These are phyloP conservation scores for Geophilus truncorum DNA, from an alignment of 2,888 invertebrate genomes.

Conservation along the genomic window DNA sequence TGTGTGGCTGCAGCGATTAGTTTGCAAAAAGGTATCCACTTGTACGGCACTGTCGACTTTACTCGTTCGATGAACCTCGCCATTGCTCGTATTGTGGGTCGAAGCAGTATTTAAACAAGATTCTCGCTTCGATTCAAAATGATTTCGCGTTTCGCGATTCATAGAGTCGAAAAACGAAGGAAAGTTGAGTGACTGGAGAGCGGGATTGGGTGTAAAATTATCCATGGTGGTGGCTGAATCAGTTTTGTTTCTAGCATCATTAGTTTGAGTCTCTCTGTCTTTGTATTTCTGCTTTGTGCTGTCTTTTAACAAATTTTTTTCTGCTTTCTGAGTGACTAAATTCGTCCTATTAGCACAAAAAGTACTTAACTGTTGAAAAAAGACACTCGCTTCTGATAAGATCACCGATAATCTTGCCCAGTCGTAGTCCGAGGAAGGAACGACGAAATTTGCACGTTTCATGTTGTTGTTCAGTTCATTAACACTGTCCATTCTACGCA, in stretches of 20 bases:
- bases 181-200: no score
- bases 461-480: neutral
- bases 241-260: neutral
- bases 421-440: neutral
- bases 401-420: slow-evolving; percentile 10
- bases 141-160: neutral
- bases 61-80: neutral
- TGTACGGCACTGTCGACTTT: neutral
- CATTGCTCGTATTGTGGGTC: neutral
- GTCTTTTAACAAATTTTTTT: neutral
- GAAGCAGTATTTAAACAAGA: neutral
- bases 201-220: neutral
- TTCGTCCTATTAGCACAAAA: neutral
- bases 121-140: no score
- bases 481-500: neutral
- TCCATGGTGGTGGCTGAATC: neutral
- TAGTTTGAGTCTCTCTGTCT: neutral
- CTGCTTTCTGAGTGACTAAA: neutral
- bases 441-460: neutral
- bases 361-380: slow-evolving; percentile 5
- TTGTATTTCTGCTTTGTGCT: neutral
- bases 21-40: slow-evolving; percentile 5
- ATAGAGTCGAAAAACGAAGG: neutral
- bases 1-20: neutral
- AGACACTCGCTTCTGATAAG: slow-evolving; percentile 3